Conservation (phyloP, 1,140 invertebrate genomes). For the Drosophila kikkawai region DNA sequence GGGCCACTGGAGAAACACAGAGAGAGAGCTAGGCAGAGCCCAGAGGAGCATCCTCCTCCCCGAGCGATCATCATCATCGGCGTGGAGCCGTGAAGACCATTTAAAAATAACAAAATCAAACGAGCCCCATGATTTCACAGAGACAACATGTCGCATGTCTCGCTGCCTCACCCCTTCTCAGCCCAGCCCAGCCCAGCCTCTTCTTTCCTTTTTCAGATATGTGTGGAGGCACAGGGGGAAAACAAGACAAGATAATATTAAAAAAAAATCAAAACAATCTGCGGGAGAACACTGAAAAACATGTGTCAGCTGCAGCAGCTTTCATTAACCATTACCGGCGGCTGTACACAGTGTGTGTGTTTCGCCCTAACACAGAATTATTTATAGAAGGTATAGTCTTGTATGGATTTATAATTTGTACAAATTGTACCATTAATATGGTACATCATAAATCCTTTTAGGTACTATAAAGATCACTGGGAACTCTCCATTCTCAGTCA, state of each 20-base stretch:
- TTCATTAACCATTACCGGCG: slow-evolving; percentile 14
- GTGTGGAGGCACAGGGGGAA: slow-evolving; percentile 1
- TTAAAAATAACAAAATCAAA: slow-evolving; percentile 40
- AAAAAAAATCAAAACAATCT: slow-evolving; percentile 18
- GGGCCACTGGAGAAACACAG: slow-evolving; percentile 10
- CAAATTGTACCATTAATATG: not conserved
- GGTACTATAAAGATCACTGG: not conserved
- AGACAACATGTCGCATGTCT: slow-evolving; percentile 34
- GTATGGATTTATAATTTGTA: not conserved
- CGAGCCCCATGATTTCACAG: slow-evolving; percentile 28
- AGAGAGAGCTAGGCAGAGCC: not conserved
- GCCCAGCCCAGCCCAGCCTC: not conserved
- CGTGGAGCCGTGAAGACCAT: slow-evolving; percentile 28
- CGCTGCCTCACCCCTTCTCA: not conserved
- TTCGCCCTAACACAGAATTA: not conserved
- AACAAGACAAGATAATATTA: slow-evolving; percentile 2
- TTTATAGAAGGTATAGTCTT: slow-evolving; percentile 7
- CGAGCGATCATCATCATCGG: slow-evolving; percentile 14
- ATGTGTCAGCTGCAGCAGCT: slow-evolving; percentile 25
- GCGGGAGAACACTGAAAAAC: slow-evolving; percentile 25
- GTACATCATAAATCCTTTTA: not conserved
- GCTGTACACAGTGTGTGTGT: slow-evolving; percentile 2
- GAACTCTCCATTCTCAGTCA: not conserved
- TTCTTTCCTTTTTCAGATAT: slow-evolving; percentile 10
- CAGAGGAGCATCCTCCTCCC: slow-evolving; percentile 2